Conservation (phyloP, 1,140 invertebrate genomes). For the Agrilus planipennis region DNA sequence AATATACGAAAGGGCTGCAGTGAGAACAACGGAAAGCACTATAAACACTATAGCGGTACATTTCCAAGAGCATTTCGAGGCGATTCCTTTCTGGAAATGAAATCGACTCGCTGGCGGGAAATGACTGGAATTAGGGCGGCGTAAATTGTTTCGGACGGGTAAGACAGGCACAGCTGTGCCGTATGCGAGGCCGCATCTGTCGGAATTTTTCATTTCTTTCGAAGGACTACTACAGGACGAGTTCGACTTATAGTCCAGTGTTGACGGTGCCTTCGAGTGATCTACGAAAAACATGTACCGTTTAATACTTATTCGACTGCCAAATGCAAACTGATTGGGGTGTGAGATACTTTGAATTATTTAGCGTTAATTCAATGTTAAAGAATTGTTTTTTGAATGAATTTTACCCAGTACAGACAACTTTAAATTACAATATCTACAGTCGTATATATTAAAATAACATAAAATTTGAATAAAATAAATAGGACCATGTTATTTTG, state of each 20-base stretch:
- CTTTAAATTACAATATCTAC: too few relatives aligned
- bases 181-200: conserved; percentile 53
- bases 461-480: too few relatives aligned
- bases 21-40: conserved; percentile 64
- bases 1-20: conserved; percentile 74
- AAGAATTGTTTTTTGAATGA: too few relatives aligned
- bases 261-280: conserved; percentile 70
- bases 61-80: conserved; percentile 80
- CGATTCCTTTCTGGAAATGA: conserved; percentile 79
- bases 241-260: conserved; percentile 78
- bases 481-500: too few relatives aligned
- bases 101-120: conserved; percentile 56
- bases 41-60: conserved; percentile 79
- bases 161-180: conserved; percentile 56
- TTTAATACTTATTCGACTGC: too few relatives aligned
- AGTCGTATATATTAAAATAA: too few relatives aligned
- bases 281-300: conserved; percentile 58
- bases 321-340: too few relatives aligned
- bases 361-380: too few relatives aligned
- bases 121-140: conserved; percentile 46
- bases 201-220: conserved; percentile 58
- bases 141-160: conserved; percentile 59
- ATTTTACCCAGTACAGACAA: too few relatives aligned
- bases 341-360: too few relatives aligned
- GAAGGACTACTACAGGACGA: conserved; percentile 69